A percentile compares a stretch with the other conserved stretches of the same genome.
Conservation (phyloP, 2,888 invertebrate species). For the Anthoptus insignis region DNA sequence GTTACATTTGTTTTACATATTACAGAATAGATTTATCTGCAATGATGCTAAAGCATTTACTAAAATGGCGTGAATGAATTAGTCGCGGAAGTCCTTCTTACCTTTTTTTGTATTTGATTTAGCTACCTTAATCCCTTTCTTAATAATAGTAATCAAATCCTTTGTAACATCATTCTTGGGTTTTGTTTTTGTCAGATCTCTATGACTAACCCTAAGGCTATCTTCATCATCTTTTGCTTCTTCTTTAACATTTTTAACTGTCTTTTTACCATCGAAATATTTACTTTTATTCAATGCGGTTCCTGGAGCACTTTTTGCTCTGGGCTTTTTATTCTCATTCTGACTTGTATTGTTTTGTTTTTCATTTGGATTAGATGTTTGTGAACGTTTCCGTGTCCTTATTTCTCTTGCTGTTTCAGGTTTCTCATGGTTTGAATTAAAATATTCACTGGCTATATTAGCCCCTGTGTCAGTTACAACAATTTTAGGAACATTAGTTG, state of each 20-base stretch:
- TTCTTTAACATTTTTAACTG: constrained; percentile 43
- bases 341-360: constrained; percentile 27
- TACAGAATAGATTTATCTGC: no score
- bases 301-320: constrained; percentile 71
- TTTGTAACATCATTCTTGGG: constrained; percentile 74
- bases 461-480: constrained; percentile 55
- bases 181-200: constrained; percentile 65
- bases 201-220: constrained; percentile 72
- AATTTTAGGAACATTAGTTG: constrained; percentile 57
- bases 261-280: constrained; percentile 62
- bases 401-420: constrained; percentile 38
- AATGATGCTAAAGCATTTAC: no score
- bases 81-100: constrained; percentile 18
- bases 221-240: constrained; percentile 55
- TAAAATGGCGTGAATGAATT: no score
- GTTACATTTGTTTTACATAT: no score
- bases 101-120: constrained; percentile 68
- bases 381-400: constrained; percentile 53
- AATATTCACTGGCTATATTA: constrained; percentile 66
- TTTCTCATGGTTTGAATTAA: constrained; percentile 49
- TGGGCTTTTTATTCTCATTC: constrained; percentile 49
- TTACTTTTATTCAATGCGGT: constrained; percentile 63
- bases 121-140: constrained; percentile 78
- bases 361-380: constrained; percentile 44
- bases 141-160: constrained; percentile 84